These are phyloP conservation scores for Physocephala rufipes DNA, from an alignment of 2,888 invertebrate genomes.

Conservation along the genomic window DNA sequence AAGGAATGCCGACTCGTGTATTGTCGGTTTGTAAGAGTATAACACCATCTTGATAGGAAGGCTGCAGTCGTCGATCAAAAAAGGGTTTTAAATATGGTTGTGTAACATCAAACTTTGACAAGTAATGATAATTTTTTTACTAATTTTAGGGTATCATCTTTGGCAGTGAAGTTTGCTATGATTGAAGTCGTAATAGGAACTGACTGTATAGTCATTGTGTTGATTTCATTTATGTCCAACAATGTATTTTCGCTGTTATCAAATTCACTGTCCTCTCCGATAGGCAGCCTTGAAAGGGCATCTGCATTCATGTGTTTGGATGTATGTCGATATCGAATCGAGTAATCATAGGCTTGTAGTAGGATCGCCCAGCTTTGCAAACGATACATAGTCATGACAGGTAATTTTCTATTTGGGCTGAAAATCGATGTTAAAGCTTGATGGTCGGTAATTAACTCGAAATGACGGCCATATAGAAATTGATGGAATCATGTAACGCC, in stretches of 20 bases:
- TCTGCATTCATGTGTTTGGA: slow-evolving; percentile 32
- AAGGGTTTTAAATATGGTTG: slow-evolving; percentile 17
- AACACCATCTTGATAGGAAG: slow-evolving; percentile 20
- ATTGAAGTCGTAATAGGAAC: slow-evolving; percentile 6
- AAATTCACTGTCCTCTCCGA: slow-evolving; percentile 32
- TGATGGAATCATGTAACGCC: slow-evolving; percentile 25
- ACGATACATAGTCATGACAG: not conserved
- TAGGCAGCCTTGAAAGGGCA: slow-evolving; percentile 31
- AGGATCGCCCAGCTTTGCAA: slow-evolving; percentile 40
- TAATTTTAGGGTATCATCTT: slow-evolving; percentile 22
- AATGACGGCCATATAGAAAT: slow-evolving; percentile 20
- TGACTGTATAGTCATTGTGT: not conserved
- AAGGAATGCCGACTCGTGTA: slow-evolving; percentile 23
- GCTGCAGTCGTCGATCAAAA: slow-evolving; percentile 2
- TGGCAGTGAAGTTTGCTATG: slow-evolving; percentile 8
- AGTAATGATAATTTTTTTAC: slow-evolving; percentile 17
- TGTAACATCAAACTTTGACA: slow-evolving; percentile 8
- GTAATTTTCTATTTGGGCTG: slow-evolving; percentile 21
- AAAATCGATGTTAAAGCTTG: slow-evolving; percentile 30
- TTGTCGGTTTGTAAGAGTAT: slow-evolving; percentile 24
- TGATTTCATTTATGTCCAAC: slow-evolving; percentile 1
- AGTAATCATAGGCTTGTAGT: slow-evolving; percentile 33
- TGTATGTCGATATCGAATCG: slow-evolving; percentile 27
- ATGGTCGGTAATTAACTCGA: slow-evolving; percentile 28
- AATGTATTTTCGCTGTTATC: slow-evolving; percentile 8